Evolutionary conservation across 1,140 invertebrate genomes (phyloP).

Genomic region (Drosophila bocqueti): DNA sequence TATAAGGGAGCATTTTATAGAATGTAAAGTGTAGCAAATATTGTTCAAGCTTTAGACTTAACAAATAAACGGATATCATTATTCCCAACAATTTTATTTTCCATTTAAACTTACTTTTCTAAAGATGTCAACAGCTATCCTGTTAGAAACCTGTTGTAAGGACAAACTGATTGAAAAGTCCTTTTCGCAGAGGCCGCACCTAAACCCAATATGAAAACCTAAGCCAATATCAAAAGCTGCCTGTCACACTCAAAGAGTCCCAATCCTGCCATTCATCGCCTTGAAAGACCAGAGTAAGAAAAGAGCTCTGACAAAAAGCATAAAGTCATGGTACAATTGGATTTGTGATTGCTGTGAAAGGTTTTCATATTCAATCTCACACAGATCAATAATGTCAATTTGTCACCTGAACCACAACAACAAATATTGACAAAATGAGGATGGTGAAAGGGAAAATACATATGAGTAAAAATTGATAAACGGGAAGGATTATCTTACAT

Average conservation of each 20-base stretch:
- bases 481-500: neutral
- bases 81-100: neutral
- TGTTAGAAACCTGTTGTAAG: conserved; percentile 9
- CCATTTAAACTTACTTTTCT: neutral
- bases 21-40: neutral
- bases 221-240: conserved; percentile 21
- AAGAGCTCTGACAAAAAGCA: conserved; percentile 14
- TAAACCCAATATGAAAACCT: conserved; percentile 16
- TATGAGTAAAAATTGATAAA: neutral
- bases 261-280: conserved; percentile 23
- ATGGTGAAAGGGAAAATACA: neutral
- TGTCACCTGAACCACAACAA: conserved; percentile 17
- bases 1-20: neutral
- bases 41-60: neutral
- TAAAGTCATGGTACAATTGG: conserved; percentile 32
- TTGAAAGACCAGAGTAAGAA: neutral
- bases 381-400: conserved; percentile 33
- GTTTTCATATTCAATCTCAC: conserved; percentile 33
- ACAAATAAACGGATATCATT: neutral
- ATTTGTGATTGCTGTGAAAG: conserved; percentile 36
- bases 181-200: neutral
- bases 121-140: neutral
- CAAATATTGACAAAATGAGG: neutral
- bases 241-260: conserved; percentile 13
- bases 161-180: conserved; percentile 6